These are phyloP conservation scores for Drosophila leontia DNA, from an alignment of 1,140 invertebrate species.

Conservation along the genomic window DNA sequence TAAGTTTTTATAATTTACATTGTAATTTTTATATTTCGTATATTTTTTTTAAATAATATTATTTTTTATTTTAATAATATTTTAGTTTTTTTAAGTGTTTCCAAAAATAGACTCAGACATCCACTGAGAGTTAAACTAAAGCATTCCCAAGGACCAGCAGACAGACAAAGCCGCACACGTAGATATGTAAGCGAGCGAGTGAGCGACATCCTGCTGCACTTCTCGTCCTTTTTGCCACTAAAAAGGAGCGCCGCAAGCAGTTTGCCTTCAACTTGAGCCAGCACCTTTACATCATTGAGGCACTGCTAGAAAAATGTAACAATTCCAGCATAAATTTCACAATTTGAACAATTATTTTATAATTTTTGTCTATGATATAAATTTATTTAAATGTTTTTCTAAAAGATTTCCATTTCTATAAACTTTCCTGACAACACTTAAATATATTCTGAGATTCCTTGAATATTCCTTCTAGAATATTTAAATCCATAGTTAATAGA, in stretches of 20 bases:
- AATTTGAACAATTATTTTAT: no score
- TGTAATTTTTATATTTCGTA: neutral
- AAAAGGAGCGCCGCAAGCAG: slow-evolving; percentile 26
- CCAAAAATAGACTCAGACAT: slow-evolving; percentile 20
- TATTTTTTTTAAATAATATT: neutral
- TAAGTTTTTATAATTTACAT: neutral
- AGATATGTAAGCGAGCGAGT: slow-evolving; percentile 14
- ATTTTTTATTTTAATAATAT: neutral
- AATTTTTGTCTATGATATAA: no score
- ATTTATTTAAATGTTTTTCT: no score
- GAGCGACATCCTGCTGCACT: slow-evolving; percentile 34
- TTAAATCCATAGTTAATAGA: neutral
- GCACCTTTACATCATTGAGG: slow-evolving; percentile 3
- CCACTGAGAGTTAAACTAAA: slow-evolving; percentile 11
- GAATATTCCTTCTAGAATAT: neutral
- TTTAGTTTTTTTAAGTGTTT: neutral
- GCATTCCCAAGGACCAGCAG: slow-evolving; percentile 13
- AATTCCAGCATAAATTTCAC: no score
- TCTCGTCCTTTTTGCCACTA: slow-evolving; percentile 6
- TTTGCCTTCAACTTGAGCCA: slow-evolving; percentile 37
- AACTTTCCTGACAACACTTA: no score
- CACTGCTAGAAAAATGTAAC: neutral
- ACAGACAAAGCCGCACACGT: slow-evolving; percentile 34
- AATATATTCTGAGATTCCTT: neutral
- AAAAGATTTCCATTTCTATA: no score